These are phyloP conservation scores for Hydraecia micacea DNA, from an alignment of 2,888 invertebrate genomes.

Conservation along the genomic window DNA sequence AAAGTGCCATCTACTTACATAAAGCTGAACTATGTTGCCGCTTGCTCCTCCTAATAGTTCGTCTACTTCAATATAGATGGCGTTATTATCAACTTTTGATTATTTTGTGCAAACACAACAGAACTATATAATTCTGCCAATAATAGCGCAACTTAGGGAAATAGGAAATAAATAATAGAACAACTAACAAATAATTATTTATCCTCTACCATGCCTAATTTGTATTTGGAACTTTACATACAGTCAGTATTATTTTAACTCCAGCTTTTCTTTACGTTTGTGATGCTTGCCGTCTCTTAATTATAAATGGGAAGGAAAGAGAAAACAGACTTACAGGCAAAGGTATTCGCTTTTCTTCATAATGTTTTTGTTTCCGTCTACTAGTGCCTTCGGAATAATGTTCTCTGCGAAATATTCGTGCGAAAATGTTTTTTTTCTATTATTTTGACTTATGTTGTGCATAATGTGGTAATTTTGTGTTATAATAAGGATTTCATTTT, in stretches of 20 bases:
- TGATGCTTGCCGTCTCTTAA: slow-evolving; percentile 29
- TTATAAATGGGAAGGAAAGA: slow-evolving; percentile 33
- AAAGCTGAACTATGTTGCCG: background rate
- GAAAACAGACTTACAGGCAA: slow-evolving; percentile 32
- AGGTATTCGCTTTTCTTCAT: slow-evolving; percentile 26
- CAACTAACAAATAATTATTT: too few species aligned
- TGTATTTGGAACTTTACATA: background rate
- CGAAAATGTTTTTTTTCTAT: slow-evolving; percentile 30
- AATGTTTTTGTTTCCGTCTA: slow-evolving; percentile 57
- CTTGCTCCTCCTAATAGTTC: background rate
- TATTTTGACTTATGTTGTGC: background rate
- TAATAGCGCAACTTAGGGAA: slow-evolving; percentile 9
- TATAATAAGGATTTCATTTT: slow-evolving; percentile 11
- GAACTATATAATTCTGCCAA: too few species aligned
- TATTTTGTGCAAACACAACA: background rate
- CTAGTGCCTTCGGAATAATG: slow-evolving; percentile 56
- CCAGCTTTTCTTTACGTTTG: background rate
- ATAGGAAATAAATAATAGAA: slow-evolving; percentile 10
- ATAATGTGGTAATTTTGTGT: slow-evolving; percentile 1
- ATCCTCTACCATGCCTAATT: background rate
- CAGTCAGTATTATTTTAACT: background rate
- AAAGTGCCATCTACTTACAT: slow-evolving; percentile 29
- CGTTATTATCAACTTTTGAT: background rate
- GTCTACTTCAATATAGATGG: slow-evolving; percentile 26
- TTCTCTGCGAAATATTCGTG: slow-evolving; percentile 31